phyloP scores from a whole-genome alignment of 1,140 invertebrate species.

The Drosophila mojavensis region DNA sequence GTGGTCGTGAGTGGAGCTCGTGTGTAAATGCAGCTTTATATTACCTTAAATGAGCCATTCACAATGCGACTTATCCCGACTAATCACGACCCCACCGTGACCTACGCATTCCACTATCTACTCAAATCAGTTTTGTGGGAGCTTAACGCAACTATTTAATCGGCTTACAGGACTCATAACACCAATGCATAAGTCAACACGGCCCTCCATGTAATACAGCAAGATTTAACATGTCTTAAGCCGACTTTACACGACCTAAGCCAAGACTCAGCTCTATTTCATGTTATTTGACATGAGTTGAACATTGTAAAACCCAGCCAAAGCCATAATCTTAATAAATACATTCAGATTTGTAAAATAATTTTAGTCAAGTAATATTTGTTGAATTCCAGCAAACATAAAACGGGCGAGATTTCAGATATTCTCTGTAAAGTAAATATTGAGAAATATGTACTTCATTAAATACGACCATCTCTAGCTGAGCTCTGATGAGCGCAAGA shows the following conservation, averaged over 20 bases:
- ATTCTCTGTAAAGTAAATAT: not conserved
- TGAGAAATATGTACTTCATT: not conserved
- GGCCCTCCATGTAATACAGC: not conserved
- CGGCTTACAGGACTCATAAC: not conserved
- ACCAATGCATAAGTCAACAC: not conserved
- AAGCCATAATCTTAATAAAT: no score
- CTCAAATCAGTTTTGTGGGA: no score
- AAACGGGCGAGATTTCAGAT: not conserved
- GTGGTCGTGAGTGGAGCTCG: not conserved
- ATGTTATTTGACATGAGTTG: no score
- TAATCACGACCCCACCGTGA: not conserved
- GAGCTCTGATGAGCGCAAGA: not conserved
- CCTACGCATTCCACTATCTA: no score
- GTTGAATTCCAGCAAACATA: not conserved
- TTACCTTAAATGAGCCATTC: not conserved
- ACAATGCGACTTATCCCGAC: not conserved
- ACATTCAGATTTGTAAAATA: not conserved
- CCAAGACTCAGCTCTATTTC: not conserved
- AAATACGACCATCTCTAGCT: conserved; percentile 15
- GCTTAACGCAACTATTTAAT: not conserved
- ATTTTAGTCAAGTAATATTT: not conserved
- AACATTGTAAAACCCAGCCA: no score
- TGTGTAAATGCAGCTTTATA: not conserved
- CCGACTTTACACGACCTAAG: not conserved
- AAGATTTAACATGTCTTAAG: not conserved